phyloP scores from a whole-genome alignment of 2,888 invertebrate genomes.

The Tanytarsus gracilentus region DNA sequence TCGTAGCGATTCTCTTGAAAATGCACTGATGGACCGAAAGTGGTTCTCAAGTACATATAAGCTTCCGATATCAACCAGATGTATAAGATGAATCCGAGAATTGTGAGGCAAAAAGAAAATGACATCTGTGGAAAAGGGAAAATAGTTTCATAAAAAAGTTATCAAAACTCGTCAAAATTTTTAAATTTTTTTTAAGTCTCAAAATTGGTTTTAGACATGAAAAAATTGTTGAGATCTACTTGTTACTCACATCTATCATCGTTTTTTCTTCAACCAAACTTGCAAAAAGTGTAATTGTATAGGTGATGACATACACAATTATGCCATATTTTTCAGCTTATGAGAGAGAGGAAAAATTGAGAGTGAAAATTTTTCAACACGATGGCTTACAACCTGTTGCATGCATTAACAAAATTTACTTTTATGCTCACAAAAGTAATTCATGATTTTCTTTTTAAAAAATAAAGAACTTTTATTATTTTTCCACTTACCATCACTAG shows the following conservation, averaged over 20 bases:
- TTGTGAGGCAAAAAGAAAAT: neutral
- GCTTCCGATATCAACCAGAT: constrained; percentile 12
- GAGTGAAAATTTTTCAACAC: neutral
- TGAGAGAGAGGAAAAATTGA: neutral
- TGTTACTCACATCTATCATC: constrained; percentile 15
- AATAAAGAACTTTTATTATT: neutral
- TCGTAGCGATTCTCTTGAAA: constrained; percentile 24
- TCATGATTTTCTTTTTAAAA: too few species aligned
- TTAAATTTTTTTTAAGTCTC: neutral
- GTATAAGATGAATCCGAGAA: neutral
- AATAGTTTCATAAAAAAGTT: neutral
- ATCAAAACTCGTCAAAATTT: neutral
- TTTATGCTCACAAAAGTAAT: too few species aligned
- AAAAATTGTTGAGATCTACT: neutral
- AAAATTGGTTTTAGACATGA: neutral
- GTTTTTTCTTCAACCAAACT: constrained; percentile 5
- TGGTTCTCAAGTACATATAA: constrained; percentile 4
- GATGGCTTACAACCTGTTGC: constrained; percentile 10
- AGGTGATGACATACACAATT: constrained; percentile 5
- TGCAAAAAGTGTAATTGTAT: constrained; percentile 4
- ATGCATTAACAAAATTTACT: too few species aligned
- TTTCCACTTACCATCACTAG: neutral
- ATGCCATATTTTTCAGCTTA: constrained; percentile 7
- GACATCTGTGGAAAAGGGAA: neutral
- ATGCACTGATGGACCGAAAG: neutral